A percentile compares a stretch with the other conserved stretches of the same genome.
Conservation (phyloP, 1,140 invertebrate genomes). For the Adelges cooleyi region DNA sequence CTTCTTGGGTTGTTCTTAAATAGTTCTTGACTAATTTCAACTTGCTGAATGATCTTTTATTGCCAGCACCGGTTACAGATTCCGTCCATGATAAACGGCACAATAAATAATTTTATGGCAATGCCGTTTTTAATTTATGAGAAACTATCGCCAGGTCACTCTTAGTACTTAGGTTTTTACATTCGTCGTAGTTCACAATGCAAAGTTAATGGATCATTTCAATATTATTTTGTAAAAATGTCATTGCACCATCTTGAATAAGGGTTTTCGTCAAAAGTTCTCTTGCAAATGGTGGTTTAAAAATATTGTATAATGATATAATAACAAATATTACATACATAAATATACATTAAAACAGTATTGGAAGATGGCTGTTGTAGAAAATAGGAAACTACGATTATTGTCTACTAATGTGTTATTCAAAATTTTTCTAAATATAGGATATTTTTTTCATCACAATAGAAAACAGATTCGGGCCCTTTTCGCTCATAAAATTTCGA, state of each 20-base stretch:
- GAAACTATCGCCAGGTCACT: no score
- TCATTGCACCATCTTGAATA: not conserved
- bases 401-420: no score
- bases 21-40: slow-evolving; percentile 11
- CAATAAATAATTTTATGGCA: not conserved
- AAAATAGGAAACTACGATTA: no score
- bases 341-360: no score
- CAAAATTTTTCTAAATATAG: no score
- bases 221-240: not conserved
- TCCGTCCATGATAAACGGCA: not conserved
- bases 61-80: not conserved
- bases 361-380: no score
- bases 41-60: not conserved
- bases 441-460: slow-evolving; percentile 4
- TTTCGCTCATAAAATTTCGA: no score
- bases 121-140: not conserved
- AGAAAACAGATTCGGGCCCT: not conserved
- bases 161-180: no score
- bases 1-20: not conserved
- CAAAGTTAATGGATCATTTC: not conserved
- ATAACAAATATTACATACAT: no score
- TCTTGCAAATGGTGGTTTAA: not conserved
- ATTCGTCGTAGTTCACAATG: no score
- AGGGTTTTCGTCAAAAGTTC: not conserved
- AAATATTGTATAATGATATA: slow-evolving; percentile 1